Base-by-base conservation (phyloP, 2,797 vertebrate species). In the Rhyacichthys aspro region DNA sequence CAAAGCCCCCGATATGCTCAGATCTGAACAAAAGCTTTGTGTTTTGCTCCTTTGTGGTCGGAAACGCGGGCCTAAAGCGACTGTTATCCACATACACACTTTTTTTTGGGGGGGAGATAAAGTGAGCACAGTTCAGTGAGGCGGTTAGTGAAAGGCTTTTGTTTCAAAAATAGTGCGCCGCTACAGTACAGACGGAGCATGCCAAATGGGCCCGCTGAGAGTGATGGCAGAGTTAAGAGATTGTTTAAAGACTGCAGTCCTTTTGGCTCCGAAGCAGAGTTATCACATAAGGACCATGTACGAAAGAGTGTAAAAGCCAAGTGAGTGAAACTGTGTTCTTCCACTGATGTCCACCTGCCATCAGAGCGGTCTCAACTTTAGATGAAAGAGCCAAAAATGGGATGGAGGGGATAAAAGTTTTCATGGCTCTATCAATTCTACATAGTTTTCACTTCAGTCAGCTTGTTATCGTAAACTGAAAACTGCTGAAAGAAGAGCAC, bases 111-210 rank as follows among this genome's bases (percentile, higher is more conserved):
- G 52, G 3, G 23, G 7, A 79, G 81, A 87, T 74, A 65, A 87
- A 85, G 64, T 60, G 76, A 81, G 55, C 12, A 9, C 58, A 41
- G 38, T 72, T 84, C 72, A 81, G 78, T 79, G 69, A 80, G 66
- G 67, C 79, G 53, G 60, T 79, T 69, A 59, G 69, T 75, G 67
- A 76, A 76, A 65, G 59, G 71, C 81, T 81, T 89, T 86, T 84
- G 83, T 89, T 79, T 86, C 72, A 81, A 70, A 85, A 86, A 87
- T 83, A 86, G 79, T 15, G 47, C 55, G 63, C 75, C 55, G 63
- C 75, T 74, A 63, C 72, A 67, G 63, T 48, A 42, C 36, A 12
- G 50, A 53, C 37, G 50, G 36, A 47, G 59, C 45, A 65, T 58
- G 86, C 81, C 85, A 78, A 81, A 63, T 38, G 50, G 46, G 55